phyloP scores from a whole-genome alignment of 2,888 invertebrate genomes.

The Agrochola lychnidis region DNA sequence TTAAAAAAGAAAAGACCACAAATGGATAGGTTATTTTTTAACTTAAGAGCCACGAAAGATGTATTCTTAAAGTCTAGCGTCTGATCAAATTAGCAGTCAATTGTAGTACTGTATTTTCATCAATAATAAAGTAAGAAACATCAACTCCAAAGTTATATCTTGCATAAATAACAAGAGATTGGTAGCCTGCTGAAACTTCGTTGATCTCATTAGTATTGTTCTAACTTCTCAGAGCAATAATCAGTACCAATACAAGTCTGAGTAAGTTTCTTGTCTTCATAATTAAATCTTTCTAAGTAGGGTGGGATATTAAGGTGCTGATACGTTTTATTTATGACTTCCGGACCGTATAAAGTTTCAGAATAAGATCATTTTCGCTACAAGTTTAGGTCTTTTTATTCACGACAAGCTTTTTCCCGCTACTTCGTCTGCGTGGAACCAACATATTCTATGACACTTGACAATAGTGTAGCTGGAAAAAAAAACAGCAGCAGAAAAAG shows the following conservation, averaged over 20 bases:
- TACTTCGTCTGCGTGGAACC: no score
- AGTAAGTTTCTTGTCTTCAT: constrained; percentile 12
- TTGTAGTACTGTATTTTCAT: background rate
- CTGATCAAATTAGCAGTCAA: background rate
- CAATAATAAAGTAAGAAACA: constrained; percentile 6
- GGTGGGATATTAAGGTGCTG: background rate
- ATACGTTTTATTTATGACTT: constrained; percentile 7
- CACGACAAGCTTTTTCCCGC: no score
- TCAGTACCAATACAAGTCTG: constrained; percentile 23
- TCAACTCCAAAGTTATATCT: constrained; percentile 12
- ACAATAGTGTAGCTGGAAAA: no score
- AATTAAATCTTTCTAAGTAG: constrained; percentile 5
- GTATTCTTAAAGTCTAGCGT: background rate
- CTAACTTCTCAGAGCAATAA: constrained; percentile 21
- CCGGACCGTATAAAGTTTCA: background rate
- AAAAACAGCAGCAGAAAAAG: no score
- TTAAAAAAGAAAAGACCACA: no score
- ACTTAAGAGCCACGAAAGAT: background rate
- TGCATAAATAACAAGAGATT: constrained; percentile 36
- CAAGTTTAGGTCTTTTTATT: background rate
- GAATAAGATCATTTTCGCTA: background rate
- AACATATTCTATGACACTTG: no score
- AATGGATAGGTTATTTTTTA: background rate
- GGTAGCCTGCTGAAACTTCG: constrained; percentile 7
- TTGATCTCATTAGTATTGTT: constrained; percentile 35